These are phyloP conservation scores for Solea solea DNA, from an alignment of 2,113 vertebrate genomes.

Conservation along the genomic window DNA sequence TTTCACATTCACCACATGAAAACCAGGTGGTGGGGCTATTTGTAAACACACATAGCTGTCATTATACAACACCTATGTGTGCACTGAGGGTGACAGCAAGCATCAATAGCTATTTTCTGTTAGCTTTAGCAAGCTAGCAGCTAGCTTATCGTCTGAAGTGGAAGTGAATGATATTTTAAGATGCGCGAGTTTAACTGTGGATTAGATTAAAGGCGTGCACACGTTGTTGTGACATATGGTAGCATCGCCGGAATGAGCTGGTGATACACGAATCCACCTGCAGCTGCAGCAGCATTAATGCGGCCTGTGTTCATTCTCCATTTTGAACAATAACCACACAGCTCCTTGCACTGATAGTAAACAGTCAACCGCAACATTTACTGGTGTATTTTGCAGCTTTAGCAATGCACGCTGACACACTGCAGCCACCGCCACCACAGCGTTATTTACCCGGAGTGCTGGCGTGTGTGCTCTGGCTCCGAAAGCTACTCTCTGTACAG, in stretches of 20 bases:
- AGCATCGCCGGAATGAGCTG: neutral
- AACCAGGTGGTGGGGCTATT: fast-evolving
- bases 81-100: slow-evolving; percentile 4
- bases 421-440: too few species aligned
- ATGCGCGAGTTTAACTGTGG: too few species aligned
- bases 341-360: slow-evolving; percentile 65
- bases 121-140: slow-evolving; percentile 66
- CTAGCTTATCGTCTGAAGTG: slow-evolving; percentile 18
- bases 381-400: neutral
- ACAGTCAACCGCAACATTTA: neutral
- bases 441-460: slow-evolving; percentile 90
- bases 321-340: slow-evolving; percentile 89
- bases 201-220: neutral
- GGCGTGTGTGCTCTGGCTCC: slow-evolving; percentile 96
- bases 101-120: slow-evolving; percentile 11
- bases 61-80: neutral
- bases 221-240: too few species aligned
- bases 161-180: neutral
- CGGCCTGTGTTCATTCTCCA: slow-evolving; percentile 88
- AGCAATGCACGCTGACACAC: neutral
- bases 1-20: neutral
- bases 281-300: slow-evolving; percentile 43
- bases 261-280: slow-evolving; percentile 23
- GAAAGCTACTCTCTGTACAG: slow-evolving; percentile 97
- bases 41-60: fast-evolving